Base-by-base conservation (phyloP, 2,888 invertebrate species). In the Agrochola lota region DNA sequence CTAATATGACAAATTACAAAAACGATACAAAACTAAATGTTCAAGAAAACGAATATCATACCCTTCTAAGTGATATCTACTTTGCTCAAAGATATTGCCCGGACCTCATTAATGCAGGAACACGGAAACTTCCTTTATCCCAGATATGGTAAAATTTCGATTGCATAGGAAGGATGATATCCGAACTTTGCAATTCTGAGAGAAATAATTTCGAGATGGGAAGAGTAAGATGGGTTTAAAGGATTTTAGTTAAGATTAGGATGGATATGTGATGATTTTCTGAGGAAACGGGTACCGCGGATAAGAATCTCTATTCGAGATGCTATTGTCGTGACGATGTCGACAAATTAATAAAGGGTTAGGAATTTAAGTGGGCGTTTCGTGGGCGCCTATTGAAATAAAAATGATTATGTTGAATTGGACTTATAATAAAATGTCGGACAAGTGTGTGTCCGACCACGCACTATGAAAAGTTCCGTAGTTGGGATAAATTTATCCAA, bases 81-180 rank as follows among this genome's bases (percentile, higher is more conserved):
- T 72, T 70, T 63, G 52, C 66, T 70, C 30, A n/a, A 84, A 84
- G 71, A 79, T 68, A 74, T 74, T n/a, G 49, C n/a, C 52, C 62
- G 52, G 52, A 35, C 70, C 69, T 84, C 80, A 84, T 83, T 84
- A 84, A 83, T 83, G 84, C 83, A 35, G 66, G 46, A 1, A 12
- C 83, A 83, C 72, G 83, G 0, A 59, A 55, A 30, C 57, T 83
- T 75, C 84, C 71, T 83, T 83, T 69, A 74, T 79, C 80, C 62
- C 35, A 59, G 62, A 66, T 72, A 72, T 74, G 71, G 64, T 83
- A 72, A 80, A 72, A 79, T 75, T 74, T 70, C 26, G 52, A 83
- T 83, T 70, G 67, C 74, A 79, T 62, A 68, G 35, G n/a, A 72
- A 43, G 69, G 59, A 75, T 70, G 72, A 46, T 79, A 69, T 59